Evolutionary conservation across 2,888 invertebrate species (phyloP).

Genomic region (Apotomis capreana): DNA sequence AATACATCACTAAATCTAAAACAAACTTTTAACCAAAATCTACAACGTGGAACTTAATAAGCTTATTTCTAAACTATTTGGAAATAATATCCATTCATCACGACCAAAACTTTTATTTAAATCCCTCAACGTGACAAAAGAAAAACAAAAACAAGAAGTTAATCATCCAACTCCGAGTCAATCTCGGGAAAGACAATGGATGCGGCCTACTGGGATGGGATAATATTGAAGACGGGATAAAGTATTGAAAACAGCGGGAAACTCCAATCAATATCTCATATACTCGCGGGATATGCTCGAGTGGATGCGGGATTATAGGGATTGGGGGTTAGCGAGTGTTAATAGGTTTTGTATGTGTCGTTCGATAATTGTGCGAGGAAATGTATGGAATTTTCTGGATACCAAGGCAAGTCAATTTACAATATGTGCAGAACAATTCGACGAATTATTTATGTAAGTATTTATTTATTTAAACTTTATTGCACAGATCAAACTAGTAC

Average conservation of each 20-base stretch:
- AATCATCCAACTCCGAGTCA: constrained; percentile 22
- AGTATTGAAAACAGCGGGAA: constrained; percentile 23
- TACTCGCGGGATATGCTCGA: constrained; percentile 10
- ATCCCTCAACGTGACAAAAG: constrained; percentile 17
- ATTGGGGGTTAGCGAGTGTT: constrained; percentile 21
- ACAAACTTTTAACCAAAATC: neutral
- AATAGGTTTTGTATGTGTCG: constrained; percentile 17
- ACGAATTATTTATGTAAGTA: too few relatives aligned
- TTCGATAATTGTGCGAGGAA: too few relatives aligned
- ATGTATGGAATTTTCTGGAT: neutral
- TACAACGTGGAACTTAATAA: neutral
- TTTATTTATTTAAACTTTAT: too few relatives aligned
- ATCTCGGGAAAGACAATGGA: constrained; percentile 30
- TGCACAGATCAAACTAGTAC: too few relatives aligned
- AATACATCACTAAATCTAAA: neutral
- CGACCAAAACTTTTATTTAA: constrained; percentile 23
- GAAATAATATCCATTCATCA: constrained; percentile 13
- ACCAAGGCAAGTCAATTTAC: neutral
- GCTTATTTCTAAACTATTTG: neutral
- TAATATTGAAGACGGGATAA: neutral
- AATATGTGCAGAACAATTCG: too few relatives aligned
- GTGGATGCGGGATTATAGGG: constrained; percentile 18
- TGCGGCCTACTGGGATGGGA: constrained; percentile 19
- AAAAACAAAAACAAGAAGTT: constrained; percentile 28
- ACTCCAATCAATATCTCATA: constrained; percentile 23